These are phyloP conservation scores for Perognathus longimembris DNA, from an alignment of 2,113 vertebrate genomes.

Conservation along the genomic window DNA sequence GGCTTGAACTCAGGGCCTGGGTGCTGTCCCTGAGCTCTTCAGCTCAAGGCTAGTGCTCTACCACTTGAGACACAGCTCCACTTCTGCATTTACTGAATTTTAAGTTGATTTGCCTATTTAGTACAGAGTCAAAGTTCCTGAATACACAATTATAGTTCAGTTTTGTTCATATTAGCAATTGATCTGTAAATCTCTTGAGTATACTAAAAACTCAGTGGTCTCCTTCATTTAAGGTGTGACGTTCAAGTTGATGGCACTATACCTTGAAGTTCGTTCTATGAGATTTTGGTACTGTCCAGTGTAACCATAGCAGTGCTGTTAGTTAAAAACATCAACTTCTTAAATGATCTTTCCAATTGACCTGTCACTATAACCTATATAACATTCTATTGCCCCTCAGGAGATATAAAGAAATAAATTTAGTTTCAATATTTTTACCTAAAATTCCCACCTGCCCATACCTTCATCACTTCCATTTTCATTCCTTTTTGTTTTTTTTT, in stretches of 20 bases:
- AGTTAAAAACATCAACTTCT: neutral
- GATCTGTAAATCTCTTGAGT: neutral
- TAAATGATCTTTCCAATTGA: neutral
- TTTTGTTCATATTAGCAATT: neutral
- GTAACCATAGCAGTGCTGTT: neutral
- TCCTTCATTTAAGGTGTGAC: neutral
- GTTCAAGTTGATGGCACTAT: neutral
- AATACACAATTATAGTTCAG: neutral
- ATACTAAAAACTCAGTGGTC: neutral
- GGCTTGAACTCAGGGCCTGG: too few species aligned
- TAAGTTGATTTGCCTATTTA: neutral
- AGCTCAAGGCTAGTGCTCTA: too few species aligned
- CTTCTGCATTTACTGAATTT: neutral
- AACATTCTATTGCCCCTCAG: neutral
- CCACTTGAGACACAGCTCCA: too few species aligned
- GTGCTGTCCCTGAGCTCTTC: too few species aligned
- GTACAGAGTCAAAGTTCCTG: neutral
- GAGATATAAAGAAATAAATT: neutral
- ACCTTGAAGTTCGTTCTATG: neutral
- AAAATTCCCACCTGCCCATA: neutral
- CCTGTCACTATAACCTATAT: neutral
- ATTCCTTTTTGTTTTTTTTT: slow-evolving; percentile 19
- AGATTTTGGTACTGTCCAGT: neutral
- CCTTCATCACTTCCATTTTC: neutral
- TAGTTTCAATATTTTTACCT: neutral